These are phyloP conservation scores for Saccopteryx leptura DNA, from an alignment of 2,113 vertebrate genomes.

Conservation along the genomic window DNA sequence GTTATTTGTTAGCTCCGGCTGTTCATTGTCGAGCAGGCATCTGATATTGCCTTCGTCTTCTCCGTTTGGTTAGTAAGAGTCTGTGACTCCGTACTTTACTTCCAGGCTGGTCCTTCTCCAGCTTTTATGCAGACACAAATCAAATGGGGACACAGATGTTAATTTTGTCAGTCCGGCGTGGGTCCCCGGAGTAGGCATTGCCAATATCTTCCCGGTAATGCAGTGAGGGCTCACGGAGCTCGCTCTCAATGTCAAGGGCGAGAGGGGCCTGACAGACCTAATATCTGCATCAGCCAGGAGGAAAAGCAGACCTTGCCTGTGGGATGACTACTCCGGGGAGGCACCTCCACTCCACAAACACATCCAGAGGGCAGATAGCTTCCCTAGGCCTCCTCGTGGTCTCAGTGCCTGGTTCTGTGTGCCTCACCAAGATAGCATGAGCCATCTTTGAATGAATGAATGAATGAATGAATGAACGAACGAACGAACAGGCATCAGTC, in stretches of 20 bases:
- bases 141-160: not conserved
- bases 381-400: not conserved
- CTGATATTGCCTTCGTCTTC: not conserved
- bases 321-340: not conserved
- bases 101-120: not conserved
- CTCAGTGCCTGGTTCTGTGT: not conserved
- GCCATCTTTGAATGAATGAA: not conserved
- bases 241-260: accelerated
- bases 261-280: not conserved
- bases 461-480: not conserved
- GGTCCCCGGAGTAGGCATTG: not conserved
- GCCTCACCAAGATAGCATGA: not conserved
- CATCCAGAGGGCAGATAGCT: too few relatives aligned
- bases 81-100: not conserved
- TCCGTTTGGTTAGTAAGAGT: not conserved
- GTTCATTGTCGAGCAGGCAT: not conserved
- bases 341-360: not conserved
- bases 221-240: too few relatives aligned
- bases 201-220: accelerated
- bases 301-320: not conserved
- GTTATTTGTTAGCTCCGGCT: not conserved
- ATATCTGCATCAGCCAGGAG: not conserved
- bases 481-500: not conserved
- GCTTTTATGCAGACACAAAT: not conserved
- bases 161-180: accelerated